Evolutionary conservation across 2,113 vertebrate genomes (phyloP).

Genomic region (Caretta caretta): DNA sequence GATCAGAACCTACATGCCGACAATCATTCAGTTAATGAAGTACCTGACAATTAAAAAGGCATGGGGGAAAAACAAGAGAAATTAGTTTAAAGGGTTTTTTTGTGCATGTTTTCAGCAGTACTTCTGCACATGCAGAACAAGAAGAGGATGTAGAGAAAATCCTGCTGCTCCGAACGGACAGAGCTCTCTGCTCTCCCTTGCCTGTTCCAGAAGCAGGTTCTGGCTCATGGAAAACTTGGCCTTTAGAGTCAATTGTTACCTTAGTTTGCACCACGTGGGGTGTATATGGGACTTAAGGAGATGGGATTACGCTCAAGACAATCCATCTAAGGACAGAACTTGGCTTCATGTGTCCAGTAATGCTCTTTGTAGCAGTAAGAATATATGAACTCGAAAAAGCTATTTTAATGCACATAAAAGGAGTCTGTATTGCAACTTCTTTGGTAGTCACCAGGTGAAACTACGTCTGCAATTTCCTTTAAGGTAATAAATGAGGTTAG

Average conservation of each 20-base stretch:
- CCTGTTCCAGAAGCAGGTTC: background rate
- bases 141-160: background rate
- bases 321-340: background rate
- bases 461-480: background rate
- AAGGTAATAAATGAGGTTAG: background rate
- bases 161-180: background rate
- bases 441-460: background rate
- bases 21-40: background rate
- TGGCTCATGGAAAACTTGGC: background rate
- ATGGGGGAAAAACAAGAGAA: background rate
- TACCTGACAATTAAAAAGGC: background rate
- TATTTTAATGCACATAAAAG: background rate
- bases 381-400: background rate
- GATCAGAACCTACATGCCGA: background rate
- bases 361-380: background rate
- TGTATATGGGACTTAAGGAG: background rate
- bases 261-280: background rate
- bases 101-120: background rate
- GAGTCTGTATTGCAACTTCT: background rate
- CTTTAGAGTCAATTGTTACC: background rate
- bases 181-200: accelerated
- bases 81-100: background rate
- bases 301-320: background rate
- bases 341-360: background rate
- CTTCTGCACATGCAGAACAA: background rate